phyloP scores from a whole-genome alignment of 2,113 vertebrate genomes.

The Phalacrocorax carbo region DNA sequence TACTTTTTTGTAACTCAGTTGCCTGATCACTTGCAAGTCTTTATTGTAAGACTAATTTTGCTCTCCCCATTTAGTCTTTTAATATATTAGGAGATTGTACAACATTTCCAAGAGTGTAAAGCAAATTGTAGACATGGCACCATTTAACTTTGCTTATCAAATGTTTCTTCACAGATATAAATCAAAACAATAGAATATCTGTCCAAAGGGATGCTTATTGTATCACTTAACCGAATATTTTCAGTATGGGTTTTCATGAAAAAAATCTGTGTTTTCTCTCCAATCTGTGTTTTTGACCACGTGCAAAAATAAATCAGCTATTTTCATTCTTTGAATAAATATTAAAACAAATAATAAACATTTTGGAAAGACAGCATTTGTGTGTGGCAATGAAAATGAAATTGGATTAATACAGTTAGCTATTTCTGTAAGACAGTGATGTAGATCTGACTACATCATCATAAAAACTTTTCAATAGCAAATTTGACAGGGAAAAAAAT shows the following conservation, averaged over 20 bases:
- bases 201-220: not conserved
- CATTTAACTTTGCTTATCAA: not conserved
- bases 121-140: not conserved
- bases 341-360: not conserved
- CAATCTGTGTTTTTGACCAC: not conserved
- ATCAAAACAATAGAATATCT: not conserved
- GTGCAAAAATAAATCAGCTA: not conserved
- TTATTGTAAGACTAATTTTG: not conserved
- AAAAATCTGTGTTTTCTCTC: not conserved
- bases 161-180: not conserved
- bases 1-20: not conserved
- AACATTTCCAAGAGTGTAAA: not conserved
- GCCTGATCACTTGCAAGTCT: not conserved
- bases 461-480: not conserved
- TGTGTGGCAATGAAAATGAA: not conserved
- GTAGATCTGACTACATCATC: not conserved
- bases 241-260: not conserved
- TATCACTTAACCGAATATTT: not conserved
- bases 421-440: not conserved
- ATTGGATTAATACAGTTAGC: not conserved
- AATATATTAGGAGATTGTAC: not conserved
- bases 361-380: not conserved
- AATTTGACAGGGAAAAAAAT: not conserved
- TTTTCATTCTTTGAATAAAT: not conserved
- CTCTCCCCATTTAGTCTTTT: not conserved